phyloP scores from a whole-genome alignment of 2,888 invertebrate species.

The Limnephilus marmoratus region DNA sequence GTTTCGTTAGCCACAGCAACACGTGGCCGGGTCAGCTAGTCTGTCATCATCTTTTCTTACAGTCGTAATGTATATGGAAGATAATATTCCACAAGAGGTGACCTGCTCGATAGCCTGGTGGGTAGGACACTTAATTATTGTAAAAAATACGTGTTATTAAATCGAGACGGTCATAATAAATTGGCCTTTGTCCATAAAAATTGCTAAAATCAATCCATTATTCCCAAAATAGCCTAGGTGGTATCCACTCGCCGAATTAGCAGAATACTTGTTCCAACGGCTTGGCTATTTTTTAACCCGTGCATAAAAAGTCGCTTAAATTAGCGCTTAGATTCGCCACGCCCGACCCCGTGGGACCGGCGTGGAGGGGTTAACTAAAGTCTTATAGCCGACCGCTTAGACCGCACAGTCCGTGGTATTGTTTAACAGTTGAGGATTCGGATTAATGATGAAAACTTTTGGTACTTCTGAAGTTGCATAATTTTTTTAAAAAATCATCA shows the following conservation, averaged over 20 bases:
- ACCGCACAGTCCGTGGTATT: not conserved
- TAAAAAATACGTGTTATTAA: not conserved
- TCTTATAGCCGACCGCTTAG: not conserved
- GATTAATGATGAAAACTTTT: not conserved
- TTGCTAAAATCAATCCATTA: not conserved
- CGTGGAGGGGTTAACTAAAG: slow-evolving; percentile 22
- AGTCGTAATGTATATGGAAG: not conserved
- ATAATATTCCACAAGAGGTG: not conserved
- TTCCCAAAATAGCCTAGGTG: slow-evolving; percentile 17
- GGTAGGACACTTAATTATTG: not conserved
- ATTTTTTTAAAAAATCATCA: no score
- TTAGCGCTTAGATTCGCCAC: slow-evolving; percentile 28
- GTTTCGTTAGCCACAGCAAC: no score
- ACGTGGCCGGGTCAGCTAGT: no score
- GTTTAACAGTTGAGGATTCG: not conserved
- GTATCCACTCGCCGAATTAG: slow-evolving; percentile 4
- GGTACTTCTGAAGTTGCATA: no score
- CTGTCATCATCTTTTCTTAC: no score
- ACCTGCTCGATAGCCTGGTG: not conserved
- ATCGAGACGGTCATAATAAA: not conserved
- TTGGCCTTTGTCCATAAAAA: slow-evolving; percentile 1
- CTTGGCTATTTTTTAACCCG: not conserved
- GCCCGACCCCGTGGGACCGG: slow-evolving; percentile 25
- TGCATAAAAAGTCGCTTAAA: slow-evolving; percentile 4
- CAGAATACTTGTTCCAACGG: slow-evolving; percentile 35